Percentiles rank a stretch among this genome's conserved stretches.
Conservation (phyloP, 2,797 vertebrate genomes). For the Steatocranus sp. region DNA sequence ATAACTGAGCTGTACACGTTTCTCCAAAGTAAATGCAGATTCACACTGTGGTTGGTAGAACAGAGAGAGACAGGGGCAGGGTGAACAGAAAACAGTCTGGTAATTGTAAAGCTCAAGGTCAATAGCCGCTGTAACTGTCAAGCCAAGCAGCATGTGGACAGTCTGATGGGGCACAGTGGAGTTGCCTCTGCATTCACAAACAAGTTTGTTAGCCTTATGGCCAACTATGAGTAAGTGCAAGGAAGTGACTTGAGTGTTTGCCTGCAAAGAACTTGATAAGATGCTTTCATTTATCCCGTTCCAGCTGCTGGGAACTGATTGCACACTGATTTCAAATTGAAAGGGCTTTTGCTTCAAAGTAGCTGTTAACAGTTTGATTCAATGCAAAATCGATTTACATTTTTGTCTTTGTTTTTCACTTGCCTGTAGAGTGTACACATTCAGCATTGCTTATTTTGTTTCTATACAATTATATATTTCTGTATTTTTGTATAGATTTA, state of each 20-base stretch:
- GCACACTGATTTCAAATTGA: slow-evolving; percentile 7
- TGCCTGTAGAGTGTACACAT: neutral
- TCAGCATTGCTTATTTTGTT: neutral
- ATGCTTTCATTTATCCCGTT: slow-evolving; percentile 13
- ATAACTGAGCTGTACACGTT: neutral
- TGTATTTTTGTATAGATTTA: neutral
- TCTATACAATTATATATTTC: neutral
- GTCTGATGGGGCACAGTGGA: slow-evolving; percentile 1
- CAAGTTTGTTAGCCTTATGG: slow-evolving; percentile 25
- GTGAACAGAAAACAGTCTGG: neutral
- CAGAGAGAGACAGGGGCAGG: neutral
- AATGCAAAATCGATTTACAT: neutral
- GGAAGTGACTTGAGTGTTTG: neutral
- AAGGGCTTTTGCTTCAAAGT: neutral
- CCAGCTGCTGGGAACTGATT: slow-evolving; percentile 21
- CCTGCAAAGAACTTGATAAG: neutral
- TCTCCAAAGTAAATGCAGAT: neutral
- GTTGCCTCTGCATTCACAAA: slow-evolving; percentile 27
- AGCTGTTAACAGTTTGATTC: slow-evolving; percentile 2
- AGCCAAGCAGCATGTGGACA: slow-evolving; percentile 9
- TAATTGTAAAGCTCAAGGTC: slow-evolving; percentile 40
- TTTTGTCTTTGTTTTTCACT: neutral
- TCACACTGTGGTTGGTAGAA: neutral
- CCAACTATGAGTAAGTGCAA: neutral
- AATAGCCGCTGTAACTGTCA: neutral